Evolutionary conservation across 2,113 vertebrate species (phyloP).

Genomic region (Dolichotis patagonum): DNA sequence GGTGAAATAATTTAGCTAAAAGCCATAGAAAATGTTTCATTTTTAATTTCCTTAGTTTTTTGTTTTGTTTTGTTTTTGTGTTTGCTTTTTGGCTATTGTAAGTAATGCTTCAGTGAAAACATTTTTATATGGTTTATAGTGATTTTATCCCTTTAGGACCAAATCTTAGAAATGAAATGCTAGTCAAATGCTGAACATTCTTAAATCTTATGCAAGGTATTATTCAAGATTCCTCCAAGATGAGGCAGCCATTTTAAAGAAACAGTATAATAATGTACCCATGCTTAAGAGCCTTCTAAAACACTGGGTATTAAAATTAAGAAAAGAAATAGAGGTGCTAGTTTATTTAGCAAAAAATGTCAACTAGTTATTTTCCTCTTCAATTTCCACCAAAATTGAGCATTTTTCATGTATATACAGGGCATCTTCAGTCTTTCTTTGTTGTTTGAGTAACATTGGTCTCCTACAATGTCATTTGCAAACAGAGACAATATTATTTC

Average conservation of each 20-base stretch:
- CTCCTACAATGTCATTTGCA: neutral
- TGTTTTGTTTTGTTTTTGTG: neutral
- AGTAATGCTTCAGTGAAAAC: neutral
- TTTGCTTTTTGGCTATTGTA: slow-evolving; percentile 16
- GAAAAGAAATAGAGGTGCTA: neutral
- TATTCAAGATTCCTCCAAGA: neutral
- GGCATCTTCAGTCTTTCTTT: neutral
- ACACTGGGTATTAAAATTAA: neutral
- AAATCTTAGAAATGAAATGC: slow-evolving; percentile 26
- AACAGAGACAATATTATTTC: neutral
- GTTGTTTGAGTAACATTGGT: neutral
- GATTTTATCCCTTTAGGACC: neutral
- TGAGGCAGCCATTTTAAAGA: neutral
- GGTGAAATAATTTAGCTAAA: neutral
- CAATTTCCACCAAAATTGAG: neutral
- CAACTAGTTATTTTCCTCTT: neutral
- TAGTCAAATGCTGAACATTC: neutral
- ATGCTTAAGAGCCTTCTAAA: neutral
- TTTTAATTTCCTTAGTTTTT: neutral
- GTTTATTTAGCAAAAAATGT: neutral
- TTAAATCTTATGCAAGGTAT: neutral
- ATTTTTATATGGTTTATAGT: neutral
- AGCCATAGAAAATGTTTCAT: neutral
- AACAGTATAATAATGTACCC: neutral
- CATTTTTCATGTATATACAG: neutral